These are phyloP conservation scores for Neelides sp. DNA, from an alignment of 1,140 invertebrate genomes.

Conservation along the genomic window DNA sequence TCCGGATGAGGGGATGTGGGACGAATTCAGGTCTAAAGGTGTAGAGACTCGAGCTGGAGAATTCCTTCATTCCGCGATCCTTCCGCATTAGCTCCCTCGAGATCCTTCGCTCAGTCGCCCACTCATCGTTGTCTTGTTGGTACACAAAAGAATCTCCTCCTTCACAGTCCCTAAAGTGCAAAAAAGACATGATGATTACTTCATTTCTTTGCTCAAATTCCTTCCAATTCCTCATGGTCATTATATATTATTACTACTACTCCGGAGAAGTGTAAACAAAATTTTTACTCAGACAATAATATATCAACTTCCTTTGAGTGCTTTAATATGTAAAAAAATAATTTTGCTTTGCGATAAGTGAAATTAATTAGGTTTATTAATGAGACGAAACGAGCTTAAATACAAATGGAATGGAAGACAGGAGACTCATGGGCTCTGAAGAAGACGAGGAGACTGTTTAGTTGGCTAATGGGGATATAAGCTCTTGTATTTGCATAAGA, in stretches of 20 bases:
- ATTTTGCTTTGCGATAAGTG: neutral
- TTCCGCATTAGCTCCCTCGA: slow-evolving; percentile 3
- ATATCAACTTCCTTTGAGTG: neutral
- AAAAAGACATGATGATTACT: neutral
- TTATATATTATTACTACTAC: neutral
- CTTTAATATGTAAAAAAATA: neutral
- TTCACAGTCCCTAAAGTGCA: slow-evolving; percentile 23
- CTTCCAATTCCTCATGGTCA: neutral
- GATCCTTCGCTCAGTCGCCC: slow-evolving; percentile 10
- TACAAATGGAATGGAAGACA: too few relatives aligned
- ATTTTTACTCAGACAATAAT: too few relatives aligned
- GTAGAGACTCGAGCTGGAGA: slow-evolving; percentile 14
- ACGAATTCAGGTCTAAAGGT: slow-evolving; percentile 16
- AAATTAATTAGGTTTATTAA: neutral
- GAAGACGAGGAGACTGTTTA: too few relatives aligned
- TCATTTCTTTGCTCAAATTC: slow-evolving; percentile 14
- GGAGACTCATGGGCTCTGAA: too few relatives aligned
- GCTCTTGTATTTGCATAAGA: too few relatives aligned
- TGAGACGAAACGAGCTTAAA: too few relatives aligned
- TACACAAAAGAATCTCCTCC: slow-evolving; percentile 22
- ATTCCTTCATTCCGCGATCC: slow-evolving; percentile 6
- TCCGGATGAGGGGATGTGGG: slow-evolving; percentile 10
- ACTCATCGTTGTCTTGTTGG: slow-evolving; percentile 22
- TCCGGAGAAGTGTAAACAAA: too few relatives aligned
- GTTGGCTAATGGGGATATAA: too few relatives aligned